phyloP scores from a whole-genome alignment of 2,888 invertebrate species.

The Polyploca ridens region DNA sequence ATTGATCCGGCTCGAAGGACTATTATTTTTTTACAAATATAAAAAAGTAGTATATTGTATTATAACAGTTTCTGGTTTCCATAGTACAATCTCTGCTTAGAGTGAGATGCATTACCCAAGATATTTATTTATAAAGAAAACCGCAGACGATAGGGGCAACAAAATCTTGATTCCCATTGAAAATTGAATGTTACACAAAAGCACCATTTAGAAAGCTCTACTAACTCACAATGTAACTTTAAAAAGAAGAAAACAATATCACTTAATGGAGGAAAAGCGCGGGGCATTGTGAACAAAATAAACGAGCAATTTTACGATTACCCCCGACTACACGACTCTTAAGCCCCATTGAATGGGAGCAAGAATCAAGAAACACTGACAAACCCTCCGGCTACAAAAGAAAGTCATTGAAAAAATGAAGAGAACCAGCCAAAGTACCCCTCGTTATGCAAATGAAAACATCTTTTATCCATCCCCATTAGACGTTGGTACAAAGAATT shows the following conservation, averaged over 20 bases:
- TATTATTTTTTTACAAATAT: no score
- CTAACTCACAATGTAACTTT: conserved; percentile 12
- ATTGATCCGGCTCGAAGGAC: no score
- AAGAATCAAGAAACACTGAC: conserved; percentile 42
- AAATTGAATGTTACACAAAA: conserved; percentile 23
- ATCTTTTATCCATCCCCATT: conserved; percentile 71
- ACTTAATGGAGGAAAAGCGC: conserved; percentile 32
- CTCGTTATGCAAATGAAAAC: conserved; percentile 75
- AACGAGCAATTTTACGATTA: conserved; percentile 54
- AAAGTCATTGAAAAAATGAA: conserved; percentile 64
- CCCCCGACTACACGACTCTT: conserved; percentile 36
- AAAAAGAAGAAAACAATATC: conserved; percentile 29
- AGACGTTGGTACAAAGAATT: conserved; percentile 63
- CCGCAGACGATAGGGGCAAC: not conserved
- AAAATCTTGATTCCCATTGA: conserved; percentile 15
- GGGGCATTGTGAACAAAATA: conserved; percentile 34
- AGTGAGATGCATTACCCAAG: no score
- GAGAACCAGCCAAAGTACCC: conserved; percentile 54
- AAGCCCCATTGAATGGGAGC: conserved; percentile 50
- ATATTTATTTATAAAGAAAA: no score
- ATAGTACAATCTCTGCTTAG: no score
- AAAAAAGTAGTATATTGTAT: no score
- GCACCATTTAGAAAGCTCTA: conserved; percentile 24
- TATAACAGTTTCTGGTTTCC: no score
- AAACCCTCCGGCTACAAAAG: conserved; percentile 41